phyloP scores from a whole-genome alignment of 2,888 invertebrate species.

The Drosophila gaucha region DNA sequence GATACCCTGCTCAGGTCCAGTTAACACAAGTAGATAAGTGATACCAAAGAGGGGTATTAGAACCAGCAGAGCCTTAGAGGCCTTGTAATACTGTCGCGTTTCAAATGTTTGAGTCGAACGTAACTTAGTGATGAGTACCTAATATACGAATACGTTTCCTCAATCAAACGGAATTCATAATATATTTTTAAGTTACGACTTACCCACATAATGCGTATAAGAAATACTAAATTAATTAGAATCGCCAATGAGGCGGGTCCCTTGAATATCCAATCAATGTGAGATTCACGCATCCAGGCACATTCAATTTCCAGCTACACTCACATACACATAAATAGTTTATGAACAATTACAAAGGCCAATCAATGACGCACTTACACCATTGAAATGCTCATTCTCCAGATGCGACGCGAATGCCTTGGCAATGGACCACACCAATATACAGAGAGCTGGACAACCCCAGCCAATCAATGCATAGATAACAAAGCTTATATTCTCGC shows the following conservation, averaged over 20 bases:
- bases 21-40: conserved; percentile 94
- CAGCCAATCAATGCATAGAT: conserved; percentile 93
- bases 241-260: conserved; percentile 92
- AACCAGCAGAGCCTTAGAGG: conserved; percentile 95
- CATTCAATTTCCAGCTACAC: conserved; percentile 87
- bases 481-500: conserved; percentile 92
- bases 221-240: conserved; percentile 91
- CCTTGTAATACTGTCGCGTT: conserved; percentile 95
- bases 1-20: conserved; percentile 91
- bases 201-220: conserved; percentile 95
- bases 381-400: conserved; percentile 82
- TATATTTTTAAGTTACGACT: conserved; percentile 79
- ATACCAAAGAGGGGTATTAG: conserved; percentile 96
- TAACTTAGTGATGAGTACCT: conserved; percentile 97
- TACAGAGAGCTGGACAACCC: conserved; percentile 86
- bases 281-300: conserved; percentile 91
- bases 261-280: conserved; percentile 95
- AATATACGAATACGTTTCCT: conserved; percentile 12
- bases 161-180: background rate
- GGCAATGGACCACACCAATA: conserved; percentile 82
- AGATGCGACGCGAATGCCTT: conserved; percentile 81
- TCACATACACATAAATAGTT: conserved; percentile 16
- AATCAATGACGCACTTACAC: conserved; percentile 69
- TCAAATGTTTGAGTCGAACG: conserved; percentile 95
- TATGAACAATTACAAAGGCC: conserved; percentile 2